Evolutionary conservation across 2,113 vertebrate genomes (phyloP).

Genomic region (Chlamydotis undulata): DNA sequence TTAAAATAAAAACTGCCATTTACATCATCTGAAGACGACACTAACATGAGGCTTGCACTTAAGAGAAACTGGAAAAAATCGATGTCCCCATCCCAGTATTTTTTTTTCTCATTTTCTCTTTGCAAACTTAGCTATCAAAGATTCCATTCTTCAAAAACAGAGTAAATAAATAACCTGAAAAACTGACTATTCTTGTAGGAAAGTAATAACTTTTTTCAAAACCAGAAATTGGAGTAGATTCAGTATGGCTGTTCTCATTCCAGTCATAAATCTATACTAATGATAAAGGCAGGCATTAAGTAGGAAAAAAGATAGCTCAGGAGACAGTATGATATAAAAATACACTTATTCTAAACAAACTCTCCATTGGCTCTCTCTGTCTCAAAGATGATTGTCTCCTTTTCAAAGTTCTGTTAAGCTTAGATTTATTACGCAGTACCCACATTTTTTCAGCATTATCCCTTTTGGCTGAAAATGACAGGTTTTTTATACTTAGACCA

Average conservation of each 20-base stretch:
- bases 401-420: conserved; percentile 44
- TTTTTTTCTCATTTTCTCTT: background rate
- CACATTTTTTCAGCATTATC: background rate
- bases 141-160: background rate
- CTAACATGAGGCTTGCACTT: background rate
- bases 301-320: background rate
- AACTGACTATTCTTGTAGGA: background rate
- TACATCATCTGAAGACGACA: background rate
- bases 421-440: background rate
- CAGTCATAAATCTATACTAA: background rate
- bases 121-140: background rate
- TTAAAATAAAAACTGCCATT: background rate
- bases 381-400: background rate
- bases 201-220: background rate
- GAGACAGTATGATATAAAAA: background rate
- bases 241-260: background rate
- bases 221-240: background rate
- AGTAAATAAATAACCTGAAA: background rate
- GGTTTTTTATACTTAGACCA: background rate
- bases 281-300: background rate
- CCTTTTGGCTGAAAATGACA: background rate
- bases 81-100: background rate
- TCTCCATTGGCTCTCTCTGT: conserved; percentile 76
- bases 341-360: conserved; percentile 69
- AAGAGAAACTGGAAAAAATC: background rate